Evolutionary conservation across 2,888 invertebrate species (phyloP).

Genomic region (Phorcus lineatus): DNA sequence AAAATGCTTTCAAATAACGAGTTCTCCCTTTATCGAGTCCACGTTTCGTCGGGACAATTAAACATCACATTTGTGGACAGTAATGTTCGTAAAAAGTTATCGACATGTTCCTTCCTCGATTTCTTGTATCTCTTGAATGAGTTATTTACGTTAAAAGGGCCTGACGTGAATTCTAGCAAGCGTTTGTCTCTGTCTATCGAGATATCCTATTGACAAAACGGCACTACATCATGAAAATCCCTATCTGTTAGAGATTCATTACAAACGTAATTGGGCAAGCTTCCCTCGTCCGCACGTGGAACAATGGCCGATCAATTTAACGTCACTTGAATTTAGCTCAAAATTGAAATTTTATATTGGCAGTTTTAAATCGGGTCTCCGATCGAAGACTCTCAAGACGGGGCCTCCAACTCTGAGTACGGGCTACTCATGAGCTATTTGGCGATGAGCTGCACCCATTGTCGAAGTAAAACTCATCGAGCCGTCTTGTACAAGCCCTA

Average conservation of each 20-base stretch:
- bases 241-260: constrained; percentile 18
- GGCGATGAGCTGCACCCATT: no score
- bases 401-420: not conserved
- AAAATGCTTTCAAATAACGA: no score
- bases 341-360: constrained; percentile 24
- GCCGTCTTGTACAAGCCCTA: not conserved
- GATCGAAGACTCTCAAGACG: constrained; percentile 13
- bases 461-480: no score
- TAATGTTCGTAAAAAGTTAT: not conserved
- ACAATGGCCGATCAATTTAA: constrained; percentile 15
- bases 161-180: constrained; percentile 12
- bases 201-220: not conserved
- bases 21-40: no score
- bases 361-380: not conserved
- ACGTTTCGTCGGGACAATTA: no score
- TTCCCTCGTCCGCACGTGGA: not conserved
- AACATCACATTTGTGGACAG: not conserved
- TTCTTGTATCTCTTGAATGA: not conserved
- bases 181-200: constrained; percentile 1
- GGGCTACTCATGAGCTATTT: no score
- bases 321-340: constrained; percentile 18
- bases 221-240: constrained; percentile 6
- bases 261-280: constrained; percentile 13
- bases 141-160: not conserved
- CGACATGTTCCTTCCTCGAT: not conserved